Conservation (phyloP, 2,113 vertebrate species). For the Tichodroma muraria region DNA sequence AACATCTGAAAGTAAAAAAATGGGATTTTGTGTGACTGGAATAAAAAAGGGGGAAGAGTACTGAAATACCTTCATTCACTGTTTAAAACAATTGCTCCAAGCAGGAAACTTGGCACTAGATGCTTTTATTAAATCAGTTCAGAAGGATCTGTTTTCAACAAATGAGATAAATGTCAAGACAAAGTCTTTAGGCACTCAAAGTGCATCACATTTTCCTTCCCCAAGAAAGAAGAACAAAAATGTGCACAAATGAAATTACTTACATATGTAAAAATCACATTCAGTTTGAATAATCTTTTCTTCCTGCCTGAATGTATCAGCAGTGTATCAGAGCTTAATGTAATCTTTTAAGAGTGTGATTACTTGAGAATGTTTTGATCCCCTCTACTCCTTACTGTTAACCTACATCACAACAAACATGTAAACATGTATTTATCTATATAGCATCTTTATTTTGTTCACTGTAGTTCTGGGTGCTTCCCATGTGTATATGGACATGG, state of each 20-base stretch:
- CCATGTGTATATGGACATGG: not conserved
- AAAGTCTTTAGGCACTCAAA: constrained; percentile 22
- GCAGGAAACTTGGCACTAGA: constrained; percentile 39
- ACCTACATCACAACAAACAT: not conserved
- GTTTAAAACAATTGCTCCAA: constrained; percentile 27
- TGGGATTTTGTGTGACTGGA: not conserved
- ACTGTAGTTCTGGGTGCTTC: not conserved
- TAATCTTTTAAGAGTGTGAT: constrained; percentile 34
- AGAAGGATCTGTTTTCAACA: constrained; percentile 47
- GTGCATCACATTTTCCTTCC: constrained; percentile 35
- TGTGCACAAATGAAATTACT: constrained; percentile 50
- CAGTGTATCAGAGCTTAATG: not conserved
- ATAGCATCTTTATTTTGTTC: constrained; percentile 1
- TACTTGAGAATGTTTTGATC: constrained; percentile 31
- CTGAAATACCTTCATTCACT: constrained; percentile 11
- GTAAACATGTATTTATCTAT: not conserved
- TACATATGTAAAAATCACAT: constrained; percentile 23
- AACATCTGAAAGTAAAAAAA: not conserved
- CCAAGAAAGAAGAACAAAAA: constrained; percentile 10
- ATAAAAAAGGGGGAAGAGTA: not conserved
- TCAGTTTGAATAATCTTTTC: constrained; percentile 49
- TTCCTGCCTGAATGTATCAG: constrained; percentile 5
- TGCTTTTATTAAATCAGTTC: constrained; percentile 48
- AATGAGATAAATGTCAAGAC: constrained; percentile 55
- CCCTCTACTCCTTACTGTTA: not conserved